Conservation (phyloP, 2,113 vertebrate genomes). For the Trochalopteron elliotii region DNA sequence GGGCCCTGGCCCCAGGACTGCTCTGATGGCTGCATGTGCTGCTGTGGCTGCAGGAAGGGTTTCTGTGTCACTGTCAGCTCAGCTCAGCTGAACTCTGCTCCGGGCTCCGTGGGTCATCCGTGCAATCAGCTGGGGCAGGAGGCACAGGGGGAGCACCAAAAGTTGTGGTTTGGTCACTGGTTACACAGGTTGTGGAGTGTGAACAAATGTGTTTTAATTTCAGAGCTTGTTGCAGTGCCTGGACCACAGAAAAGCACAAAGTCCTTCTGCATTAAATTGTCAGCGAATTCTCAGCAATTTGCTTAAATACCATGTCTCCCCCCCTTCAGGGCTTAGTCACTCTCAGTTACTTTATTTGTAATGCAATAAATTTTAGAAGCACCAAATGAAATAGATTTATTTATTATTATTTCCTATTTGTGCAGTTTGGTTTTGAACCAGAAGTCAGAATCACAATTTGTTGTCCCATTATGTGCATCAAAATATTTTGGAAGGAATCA, state of each 20-base stretch:
- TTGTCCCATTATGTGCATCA: background rate
- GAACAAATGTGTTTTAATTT: background rate
- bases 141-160: background rate
- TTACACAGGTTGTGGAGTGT: background rate
- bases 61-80: background rate
- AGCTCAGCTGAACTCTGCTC: background rate
- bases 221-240: background rate
- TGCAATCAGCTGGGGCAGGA: background rate
- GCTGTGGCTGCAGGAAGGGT: background rate
- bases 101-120: accelerated
- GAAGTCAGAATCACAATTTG: background rate
- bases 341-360: background rate
- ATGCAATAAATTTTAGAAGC: background rate
- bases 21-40: background rate
- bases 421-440: background rate
- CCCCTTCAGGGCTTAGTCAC: background rate
- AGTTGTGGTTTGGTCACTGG: background rate
- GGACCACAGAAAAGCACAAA: background rate
- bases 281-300: background rate
- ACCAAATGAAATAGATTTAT: background rate
- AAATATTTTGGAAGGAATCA: background rate
- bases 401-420: background rate
- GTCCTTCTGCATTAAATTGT: background rate
- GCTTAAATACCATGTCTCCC: background rate
- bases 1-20: background rate